Percentiles rank a stretch among this genome's conserved stretches.
Conservation (phyloP, 2,113 vertebrate species). For the Pycnonotus jocosus region DNA sequence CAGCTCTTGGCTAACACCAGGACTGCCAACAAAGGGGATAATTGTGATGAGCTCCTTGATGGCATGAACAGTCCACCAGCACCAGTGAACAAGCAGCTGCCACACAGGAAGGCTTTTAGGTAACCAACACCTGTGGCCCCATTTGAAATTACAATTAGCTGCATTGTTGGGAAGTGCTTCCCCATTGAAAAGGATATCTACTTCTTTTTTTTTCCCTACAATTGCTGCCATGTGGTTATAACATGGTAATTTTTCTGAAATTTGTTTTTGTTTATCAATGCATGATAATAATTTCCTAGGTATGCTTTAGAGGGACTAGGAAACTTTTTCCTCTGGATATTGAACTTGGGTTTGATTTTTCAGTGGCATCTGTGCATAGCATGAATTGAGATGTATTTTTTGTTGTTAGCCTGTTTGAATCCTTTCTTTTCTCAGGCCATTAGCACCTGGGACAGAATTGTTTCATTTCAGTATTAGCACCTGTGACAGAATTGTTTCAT, state of each 20-base stretch:
- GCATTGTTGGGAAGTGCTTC: not conserved
- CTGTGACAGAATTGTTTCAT: constrained; percentile 17
- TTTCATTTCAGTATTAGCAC: not conserved
- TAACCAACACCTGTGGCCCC: not conserved
- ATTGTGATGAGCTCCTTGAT: not conserved
- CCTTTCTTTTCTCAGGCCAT: not conserved
- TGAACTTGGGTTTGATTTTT: constrained; percentile 3
- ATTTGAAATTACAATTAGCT: constrained; percentile 14
- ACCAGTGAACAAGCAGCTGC: not conserved
- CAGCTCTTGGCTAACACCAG: not conserved
- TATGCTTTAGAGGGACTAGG: constrained; percentile 47
- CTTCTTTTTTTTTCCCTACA: not conserved
- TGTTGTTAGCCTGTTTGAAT: constrained; percentile 1
- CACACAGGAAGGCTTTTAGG: not conserved
- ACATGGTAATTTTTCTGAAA: not conserved
- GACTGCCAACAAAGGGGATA: not conserved
- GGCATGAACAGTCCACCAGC: constrained; percentile 3
- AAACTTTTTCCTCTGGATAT: constrained; percentile 2
- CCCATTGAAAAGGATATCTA: not conserved
- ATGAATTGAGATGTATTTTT: not conserved
- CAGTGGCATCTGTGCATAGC: not conserved
- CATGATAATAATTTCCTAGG: not conserved
- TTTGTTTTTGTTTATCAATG: constrained; percentile 6
- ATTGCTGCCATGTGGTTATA: not conserved
- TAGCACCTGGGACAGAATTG: not conserved